Conservation (phyloP, 2,888 invertebrate genomes). For the Erebia aethiops region DNA sequence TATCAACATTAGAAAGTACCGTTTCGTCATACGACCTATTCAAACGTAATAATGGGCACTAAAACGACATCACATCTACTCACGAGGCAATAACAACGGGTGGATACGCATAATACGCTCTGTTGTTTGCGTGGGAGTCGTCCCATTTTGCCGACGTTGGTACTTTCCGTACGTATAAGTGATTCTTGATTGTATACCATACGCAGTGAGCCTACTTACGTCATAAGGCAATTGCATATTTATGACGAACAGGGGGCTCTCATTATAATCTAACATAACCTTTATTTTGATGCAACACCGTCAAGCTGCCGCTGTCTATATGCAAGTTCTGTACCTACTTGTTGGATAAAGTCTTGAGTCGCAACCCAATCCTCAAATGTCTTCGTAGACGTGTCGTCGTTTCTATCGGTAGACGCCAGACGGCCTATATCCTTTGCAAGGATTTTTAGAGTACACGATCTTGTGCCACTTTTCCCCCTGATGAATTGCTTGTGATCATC, state of each 20-base stretch:
- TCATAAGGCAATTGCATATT: slow-evolving; percentile 30
- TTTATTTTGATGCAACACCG: too few species aligned
- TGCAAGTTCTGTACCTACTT: too few species aligned
- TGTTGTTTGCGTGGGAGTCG: slow-evolving; percentile 61
- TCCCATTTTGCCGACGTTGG: slow-evolving; percentile 48
- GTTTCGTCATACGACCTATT: slow-evolving; percentile 69
- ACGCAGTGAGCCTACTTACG: slow-evolving; percentile 32
- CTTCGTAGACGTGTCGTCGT: too few species aligned
- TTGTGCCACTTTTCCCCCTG: too few species aligned
- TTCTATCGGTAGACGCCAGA: too few species aligned
- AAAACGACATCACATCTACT: slow-evolving; percentile 54
- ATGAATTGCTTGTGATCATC: too few species aligned
- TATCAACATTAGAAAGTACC: slow-evolving; percentile 70
- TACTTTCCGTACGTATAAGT: slow-evolving; percentile 37
- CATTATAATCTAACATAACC: too few species aligned
- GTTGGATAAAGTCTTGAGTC: too few species aligned
- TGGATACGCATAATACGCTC: slow-evolving; percentile 43
- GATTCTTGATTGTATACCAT: slow-evolving; percentile 39
- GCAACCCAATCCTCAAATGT: too few species aligned
- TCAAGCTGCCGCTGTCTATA: too few species aligned
- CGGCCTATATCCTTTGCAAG: too few species aligned
- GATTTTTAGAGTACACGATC: too few species aligned
- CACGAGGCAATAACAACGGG: slow-evolving; percentile 56
- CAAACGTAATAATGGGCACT: slow-evolving; percentile 63
- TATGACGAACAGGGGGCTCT: neutral